Base-by-base conservation (phyloP, 2,888 invertebrate genomes). In the Diplolepis rosae region DNA sequence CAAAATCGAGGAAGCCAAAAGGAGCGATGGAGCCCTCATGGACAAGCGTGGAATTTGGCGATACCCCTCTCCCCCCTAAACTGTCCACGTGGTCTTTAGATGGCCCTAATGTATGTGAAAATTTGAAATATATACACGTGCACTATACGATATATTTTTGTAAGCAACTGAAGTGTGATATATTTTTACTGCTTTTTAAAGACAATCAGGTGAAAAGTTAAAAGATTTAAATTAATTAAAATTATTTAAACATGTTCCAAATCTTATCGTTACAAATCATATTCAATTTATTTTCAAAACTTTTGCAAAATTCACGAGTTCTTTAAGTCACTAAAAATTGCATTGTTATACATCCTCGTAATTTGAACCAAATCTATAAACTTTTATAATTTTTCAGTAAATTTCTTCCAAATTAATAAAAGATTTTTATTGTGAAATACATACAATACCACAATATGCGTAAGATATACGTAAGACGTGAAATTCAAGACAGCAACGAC, bases 321-420 rank as follows among this genome's bases (percentile, higher is more conserved):
- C 11, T 11, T 9, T 32, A 32, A 32, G 32, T 9, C 6, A 52
- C 27, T 22, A 48, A 48, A 22, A 48, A 18, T 15, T 18, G 18
- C 4, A 4, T 27, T 0, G 28, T 27, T 22, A 56, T 39, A 39
- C 24, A 54, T 71, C 68, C 69, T 70, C 72, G 54, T 68, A 35
- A 67, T 66, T 65, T 76, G 48, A 35, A 71, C 52, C 51, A 70
- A 74, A 74, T 69, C 70, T 69, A 68, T 50, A 30, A 61, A 42
- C 61, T 28, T 45, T 39, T 66, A 61, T 45, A 30, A 30, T 52
- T 65, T 69, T 9, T 65, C 54, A 65, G 7, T 65, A n/a, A 52
- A 52, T 28, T 18, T 45, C 51, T 28, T 11, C 2, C 7, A 35
- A 15, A 66, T 6, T 28, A 24, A 28, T 15, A 45, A n/a, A n/a